These are phyloP conservation scores for Amblyornis subalaris DNA, from an alignment of 2,113 vertebrate genomes.

Conservation along the genomic window DNA sequence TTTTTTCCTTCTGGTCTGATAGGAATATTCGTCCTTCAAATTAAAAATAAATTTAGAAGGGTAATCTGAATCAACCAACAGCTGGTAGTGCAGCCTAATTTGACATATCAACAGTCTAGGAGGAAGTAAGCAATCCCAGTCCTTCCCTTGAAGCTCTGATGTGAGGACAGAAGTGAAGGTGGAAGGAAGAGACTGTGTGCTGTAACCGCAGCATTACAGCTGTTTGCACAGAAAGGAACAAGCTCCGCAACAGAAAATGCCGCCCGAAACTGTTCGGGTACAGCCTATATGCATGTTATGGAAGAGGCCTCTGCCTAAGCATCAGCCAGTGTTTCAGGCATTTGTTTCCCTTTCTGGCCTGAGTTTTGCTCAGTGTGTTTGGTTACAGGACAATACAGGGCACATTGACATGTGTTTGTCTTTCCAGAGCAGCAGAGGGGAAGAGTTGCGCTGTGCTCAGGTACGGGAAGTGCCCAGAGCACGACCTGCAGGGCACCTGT, in stretches of 20 bases:
- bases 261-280: neutral
- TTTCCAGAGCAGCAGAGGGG: neutral
- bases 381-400: neutral
- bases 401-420: rapidly evolving
- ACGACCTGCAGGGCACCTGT: neutral
- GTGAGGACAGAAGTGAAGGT: neutral
- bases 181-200: neutral
- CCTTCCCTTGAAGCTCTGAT: neutral
- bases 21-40: neutral
- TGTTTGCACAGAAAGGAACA: neutral
- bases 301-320: neutral
- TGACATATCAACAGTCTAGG: neutral
- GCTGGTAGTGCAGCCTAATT: neutral
- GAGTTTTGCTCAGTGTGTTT: neutral
- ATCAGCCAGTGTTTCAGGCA: rapidly evolving
- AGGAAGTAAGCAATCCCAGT: neutral
- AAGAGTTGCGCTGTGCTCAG: rapidly evolving
- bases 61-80: neutral
- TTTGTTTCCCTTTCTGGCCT: neutral
- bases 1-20: neutral
- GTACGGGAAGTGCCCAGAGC: neutral
- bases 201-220: neutral
- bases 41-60: neutral
- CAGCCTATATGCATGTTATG: neutral
- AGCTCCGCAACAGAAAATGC: neutral